Evolutionary conservation across 2,797 vertebrate genomes (phyloP), one percentile per base, ranked within the genome.

Genomic region (Pachyuromys duprasi): DNA sequence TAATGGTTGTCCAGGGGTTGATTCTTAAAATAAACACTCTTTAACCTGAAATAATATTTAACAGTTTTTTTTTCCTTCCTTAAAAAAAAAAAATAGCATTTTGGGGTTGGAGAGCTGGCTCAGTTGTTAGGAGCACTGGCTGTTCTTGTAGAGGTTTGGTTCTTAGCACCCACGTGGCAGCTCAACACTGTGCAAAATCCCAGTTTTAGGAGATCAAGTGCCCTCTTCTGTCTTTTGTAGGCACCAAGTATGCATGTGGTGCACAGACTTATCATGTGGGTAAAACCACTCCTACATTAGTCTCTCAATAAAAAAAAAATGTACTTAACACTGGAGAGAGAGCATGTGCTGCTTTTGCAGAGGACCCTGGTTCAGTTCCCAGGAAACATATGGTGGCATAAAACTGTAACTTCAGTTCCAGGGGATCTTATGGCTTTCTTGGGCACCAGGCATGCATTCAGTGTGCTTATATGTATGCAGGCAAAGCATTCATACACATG

Each of bases 1-100:
- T 91, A 39, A 57, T 82, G 15, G 8, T 89, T 96, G 13, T 86
- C 55, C 65, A 83, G 4, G 63, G 31, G 94, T 83, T 75, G 36
- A 80, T 89, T 90, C 28, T 93, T 95, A 89, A 93, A 57, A 83
- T 42, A 94, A 96, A 18, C 70, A 70, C 55, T 97, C 53, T 96
- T 95, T 53, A 97, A 94, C 26, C 86, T 70, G 20, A 94, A 96
- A 60, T 89, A 82, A 57, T 70, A 53, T 65, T 36, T 67, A 93
- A 39, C 20, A 90, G 33, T n/a, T 95, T 89, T 94, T 36, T 70
- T 2, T 33, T 11, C 3, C 74, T 24, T 84, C 53, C 24, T 17
- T 87, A 83, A 91, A 92, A 91, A 83, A 91, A 92, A 91, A 83
- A 90, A 81, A 36, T 33, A 62, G 45, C 90, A 7, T 93, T 80